phyloP scores from a whole-genome alignment of 2,113 vertebrate genomes.

The Mobula birostris region DNA sequence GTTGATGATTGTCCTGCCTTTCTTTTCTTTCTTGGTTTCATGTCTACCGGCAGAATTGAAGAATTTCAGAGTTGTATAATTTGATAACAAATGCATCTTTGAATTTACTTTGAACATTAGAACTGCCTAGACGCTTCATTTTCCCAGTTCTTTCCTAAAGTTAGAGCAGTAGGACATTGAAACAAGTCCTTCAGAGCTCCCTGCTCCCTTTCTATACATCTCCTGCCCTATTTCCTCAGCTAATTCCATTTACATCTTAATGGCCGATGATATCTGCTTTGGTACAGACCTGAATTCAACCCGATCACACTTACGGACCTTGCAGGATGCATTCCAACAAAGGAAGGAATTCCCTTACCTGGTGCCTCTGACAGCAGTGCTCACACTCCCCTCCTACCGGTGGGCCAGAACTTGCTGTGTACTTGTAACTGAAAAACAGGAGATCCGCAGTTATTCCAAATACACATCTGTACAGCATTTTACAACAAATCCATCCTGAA shows the following conservation, averaged over 20 bases:
- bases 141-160: not conserved
- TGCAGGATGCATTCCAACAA: not conserved
- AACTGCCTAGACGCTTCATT: not conserved
- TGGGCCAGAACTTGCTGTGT: slow-evolving; percentile 72
- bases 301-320: not conserved
- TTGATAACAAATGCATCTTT: too few relatives aligned
- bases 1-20: too few relatives aligned
- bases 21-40: too few relatives aligned
- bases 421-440: slow-evolving; percentile 66
- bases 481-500: too few relatives aligned
- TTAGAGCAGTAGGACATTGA: too few relatives aligned
- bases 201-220: not conserved
- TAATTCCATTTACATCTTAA: not conserved
- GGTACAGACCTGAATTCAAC: not conserved
- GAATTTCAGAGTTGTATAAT: too few relatives aligned
- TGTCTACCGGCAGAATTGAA: too few relatives aligned
- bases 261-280: not conserved
- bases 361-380: slow-evolving; percentile 77
- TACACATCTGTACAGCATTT: too few relatives aligned
- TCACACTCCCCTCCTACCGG: slow-evolving; percentile 67
- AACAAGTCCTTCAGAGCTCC: too few relatives aligned
- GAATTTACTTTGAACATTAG: too few relatives aligned
- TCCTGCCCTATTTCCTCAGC: not conserved
- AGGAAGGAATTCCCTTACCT: slow-evolving; percentile 54
- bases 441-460: slow-evolving; percentile 16